These are phyloP conservation scores for Cataglyphis hispanica DNA, from an alignment of 1,140 invertebrate species.

Conservation along the genomic window DNA sequence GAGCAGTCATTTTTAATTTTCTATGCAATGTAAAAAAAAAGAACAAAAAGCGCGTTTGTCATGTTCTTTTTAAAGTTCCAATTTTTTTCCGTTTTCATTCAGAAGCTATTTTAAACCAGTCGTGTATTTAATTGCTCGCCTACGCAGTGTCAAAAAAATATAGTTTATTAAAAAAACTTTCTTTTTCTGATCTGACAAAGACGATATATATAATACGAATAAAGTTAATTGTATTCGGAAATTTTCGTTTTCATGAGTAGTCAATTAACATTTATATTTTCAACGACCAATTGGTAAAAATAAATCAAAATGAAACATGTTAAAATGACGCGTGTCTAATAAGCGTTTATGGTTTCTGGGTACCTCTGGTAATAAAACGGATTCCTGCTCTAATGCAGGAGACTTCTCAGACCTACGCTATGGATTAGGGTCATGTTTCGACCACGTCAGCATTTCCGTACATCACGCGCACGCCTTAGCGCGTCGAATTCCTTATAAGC, in stretches of 20 bases:
- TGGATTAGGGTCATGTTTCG: constrained; percentile 39
- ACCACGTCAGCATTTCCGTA: constrained; percentile 59
- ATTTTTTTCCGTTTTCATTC: neutral
- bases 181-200: neutral
- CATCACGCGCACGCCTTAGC: constrained; percentile 41
- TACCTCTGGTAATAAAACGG: constrained; percentile 45
- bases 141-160: neutral
- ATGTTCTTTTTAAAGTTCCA: neutral
- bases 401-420: constrained; percentile 7
- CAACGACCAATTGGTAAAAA: neutral
- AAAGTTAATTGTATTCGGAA: neutral
- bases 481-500: constrained; percentile 39
- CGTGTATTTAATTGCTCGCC: no score
- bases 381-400: constrained; percentile 24
- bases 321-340: neutral
- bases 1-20: constrained; percentile 53
- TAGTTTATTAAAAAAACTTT: constrained; percentile 9
- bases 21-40: neutral
- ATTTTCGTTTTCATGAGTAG: neutral
- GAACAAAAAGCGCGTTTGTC: neutral
- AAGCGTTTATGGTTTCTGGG: constrained; percentile 27
- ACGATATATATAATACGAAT: neutral
- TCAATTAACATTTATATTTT: neutral
- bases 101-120: no score
- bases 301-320: neutral